These are phyloP conservation scores for Conomelus anceps DNA, from an alignment of 2,888 invertebrate species.

Conservation along the genomic window DNA sequence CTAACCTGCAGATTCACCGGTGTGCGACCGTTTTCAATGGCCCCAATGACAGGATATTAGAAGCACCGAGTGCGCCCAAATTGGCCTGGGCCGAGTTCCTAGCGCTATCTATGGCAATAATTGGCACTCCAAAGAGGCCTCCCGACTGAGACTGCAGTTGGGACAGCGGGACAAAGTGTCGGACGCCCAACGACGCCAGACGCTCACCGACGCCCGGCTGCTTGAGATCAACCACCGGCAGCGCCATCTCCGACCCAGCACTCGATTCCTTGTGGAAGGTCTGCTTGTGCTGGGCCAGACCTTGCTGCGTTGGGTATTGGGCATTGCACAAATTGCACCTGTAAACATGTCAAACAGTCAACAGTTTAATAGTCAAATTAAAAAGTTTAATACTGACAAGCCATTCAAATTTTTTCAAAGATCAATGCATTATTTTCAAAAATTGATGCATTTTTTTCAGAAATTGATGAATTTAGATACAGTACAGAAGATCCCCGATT, in stretches of 20 bases:
- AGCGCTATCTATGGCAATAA: conserved; percentile 58
- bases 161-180: conserved; percentile 66
- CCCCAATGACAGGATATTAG: conserved; percentile 36
- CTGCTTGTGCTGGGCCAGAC: conserved; percentile 57
- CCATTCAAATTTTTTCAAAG: no score
- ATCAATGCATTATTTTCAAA: no score
- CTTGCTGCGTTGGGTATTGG: conserved; percentile 58
- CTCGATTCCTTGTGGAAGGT: conserved; percentile 52
- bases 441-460: no score
- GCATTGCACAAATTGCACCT: conserved; percentile 65
- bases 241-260: conserved; percentile 54
- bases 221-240: conserved; percentile 66
- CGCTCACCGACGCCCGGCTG: conserved; percentile 59
- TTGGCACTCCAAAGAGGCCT: conserved; percentile 63
- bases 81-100: conserved; percentile 52
- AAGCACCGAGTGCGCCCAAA: conserved; percentile 59
- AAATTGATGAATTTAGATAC: no score
- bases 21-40: no score
- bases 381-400: no score
- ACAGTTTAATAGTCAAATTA: no score
- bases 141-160: conserved; percentile 50
- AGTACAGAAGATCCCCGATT: no score
- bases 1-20: no score
- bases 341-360: no score
- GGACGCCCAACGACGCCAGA: conserved; percentile 59